These are phyloP conservation scores for Hypsibius dujardini DNA, from an alignment of 1,140 invertebrate species.

Conservation along the genomic window DNA sequence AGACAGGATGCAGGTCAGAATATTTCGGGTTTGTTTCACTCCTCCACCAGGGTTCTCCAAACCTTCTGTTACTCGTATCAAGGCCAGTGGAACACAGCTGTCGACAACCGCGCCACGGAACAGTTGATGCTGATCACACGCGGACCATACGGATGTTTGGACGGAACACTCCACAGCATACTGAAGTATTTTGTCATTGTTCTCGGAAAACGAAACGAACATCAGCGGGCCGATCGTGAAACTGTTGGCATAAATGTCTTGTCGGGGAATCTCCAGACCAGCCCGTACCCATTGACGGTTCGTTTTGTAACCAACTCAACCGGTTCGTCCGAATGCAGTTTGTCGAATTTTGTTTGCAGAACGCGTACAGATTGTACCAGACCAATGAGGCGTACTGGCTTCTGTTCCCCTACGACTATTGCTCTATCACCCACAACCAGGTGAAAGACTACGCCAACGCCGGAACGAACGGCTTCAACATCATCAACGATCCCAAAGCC, in stretches of 20 bases:
- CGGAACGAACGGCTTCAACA: background rate
- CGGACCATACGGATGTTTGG: constrained; percentile 6
- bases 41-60: constrained; percentile 3
- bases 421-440: constrained; percentile 14
- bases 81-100: background rate
- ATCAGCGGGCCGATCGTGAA: constrained; percentile 3
- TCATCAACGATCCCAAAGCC: background rate
- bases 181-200: background rate
- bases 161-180: background rate
- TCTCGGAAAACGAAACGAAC: constrained; percentile 13
- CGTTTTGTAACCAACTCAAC: background rate
- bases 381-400: background rate
- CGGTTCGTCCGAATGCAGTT: no score
- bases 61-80: constrained; percentile 14
- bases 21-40: no score
- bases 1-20: no score
- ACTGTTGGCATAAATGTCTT: background rate
- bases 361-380: background rate
- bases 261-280: background rate
- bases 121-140: constrained; percentile 4
- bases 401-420: background rate
- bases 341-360: background rate
- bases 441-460: background rate
- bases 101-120: background rate
- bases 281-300: background rate